These are phyloP conservation scores for Hydrocynus forskahlii DNA, from an alignment of 2,797 vertebrate species.

Conservation along the genomic window DNA sequence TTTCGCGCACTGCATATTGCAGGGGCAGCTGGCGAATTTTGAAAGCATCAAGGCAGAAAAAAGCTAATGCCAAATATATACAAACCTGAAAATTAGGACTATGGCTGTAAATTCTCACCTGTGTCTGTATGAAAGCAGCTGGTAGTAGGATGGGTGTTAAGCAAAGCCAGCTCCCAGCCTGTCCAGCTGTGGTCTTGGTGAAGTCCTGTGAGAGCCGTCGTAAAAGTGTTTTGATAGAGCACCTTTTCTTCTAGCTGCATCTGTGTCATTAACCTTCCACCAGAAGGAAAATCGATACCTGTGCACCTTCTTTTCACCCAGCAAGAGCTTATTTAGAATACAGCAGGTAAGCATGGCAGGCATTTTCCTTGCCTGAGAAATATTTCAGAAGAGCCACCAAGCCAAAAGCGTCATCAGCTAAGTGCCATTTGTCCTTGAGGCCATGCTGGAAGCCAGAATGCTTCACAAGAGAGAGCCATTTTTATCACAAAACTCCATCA, in stretches of 20 bases:
- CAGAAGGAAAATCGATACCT: slow-evolving; percentile 71
- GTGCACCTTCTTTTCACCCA: slow-evolving; percentile 54
- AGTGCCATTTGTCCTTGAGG: slow-evolving; percentile 74
- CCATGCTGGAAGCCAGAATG: slow-evolving; percentile 54
- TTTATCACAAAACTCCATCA: slow-evolving; percentile 50
- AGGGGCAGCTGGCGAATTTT: slow-evolving; percentile 1
- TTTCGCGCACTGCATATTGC: neutral
- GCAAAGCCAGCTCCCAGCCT: neutral
- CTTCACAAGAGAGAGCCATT: slow-evolving; percentile 57
- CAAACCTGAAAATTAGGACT: neutral
- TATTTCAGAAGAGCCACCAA: slow-evolving; percentile 61
- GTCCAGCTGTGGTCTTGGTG: slow-evolving; percentile 53
- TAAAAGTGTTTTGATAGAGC: slow-evolving; percentile 68
- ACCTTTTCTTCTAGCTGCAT: slow-evolving; percentile 54
- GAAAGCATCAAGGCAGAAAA: neutral
- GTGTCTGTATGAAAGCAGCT: neutral
- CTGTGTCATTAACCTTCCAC: slow-evolving; percentile 75
- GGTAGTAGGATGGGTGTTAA: neutral
- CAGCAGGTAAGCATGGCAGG: slow-evolving; percentile 56
- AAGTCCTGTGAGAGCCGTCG: slow-evolving; percentile 46
- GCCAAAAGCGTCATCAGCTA: slow-evolving; percentile 72
- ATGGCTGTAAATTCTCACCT: neutral
- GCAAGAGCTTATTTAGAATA: slow-evolving; percentile 67
- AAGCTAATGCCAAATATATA: neutral
- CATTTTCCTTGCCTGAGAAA: slow-evolving; percentile 61